Percentiles rank a stretch among this genome's conserved stretches.
Evolutionary conservation across 2,797 vertebrate genomes (phyloP).

Genomic region (Mycteria americana): DNA sequence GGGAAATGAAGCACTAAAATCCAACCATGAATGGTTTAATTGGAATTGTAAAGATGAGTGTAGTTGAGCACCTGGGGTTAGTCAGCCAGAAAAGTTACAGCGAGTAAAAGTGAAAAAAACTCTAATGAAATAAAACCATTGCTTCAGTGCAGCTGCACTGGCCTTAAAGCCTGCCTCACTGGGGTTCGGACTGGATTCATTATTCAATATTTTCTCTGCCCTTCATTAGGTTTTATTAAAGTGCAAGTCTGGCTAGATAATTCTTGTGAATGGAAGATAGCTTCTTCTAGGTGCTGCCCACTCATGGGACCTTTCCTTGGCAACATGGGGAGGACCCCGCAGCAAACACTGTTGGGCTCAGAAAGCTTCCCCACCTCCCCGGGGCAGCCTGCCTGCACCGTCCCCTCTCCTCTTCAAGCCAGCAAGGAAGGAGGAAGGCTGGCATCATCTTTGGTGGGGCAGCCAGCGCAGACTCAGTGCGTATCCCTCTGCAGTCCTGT

Average conservation of each 20-base stretch:
- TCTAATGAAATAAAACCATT: not conserved
- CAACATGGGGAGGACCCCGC: not conserved
- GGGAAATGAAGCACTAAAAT: not conserved
- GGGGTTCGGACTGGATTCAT: not conserved
- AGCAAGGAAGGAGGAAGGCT: not conserved
- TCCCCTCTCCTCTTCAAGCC: not conserved
- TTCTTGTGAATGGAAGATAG: not conserved
- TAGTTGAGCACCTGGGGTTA: not conserved
- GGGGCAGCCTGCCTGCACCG: not conserved
- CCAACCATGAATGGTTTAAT: not conserved
- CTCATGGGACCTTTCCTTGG: not conserved
- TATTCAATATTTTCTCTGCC: not conserved
- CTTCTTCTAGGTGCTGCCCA: not conserved
- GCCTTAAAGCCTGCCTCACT: not conserved
- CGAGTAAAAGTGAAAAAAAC: not conserved
- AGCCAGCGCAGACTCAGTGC: not conserved
- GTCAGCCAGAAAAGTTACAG: conserved; percentile 5
- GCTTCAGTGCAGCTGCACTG: not conserved
- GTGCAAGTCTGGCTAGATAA: not conserved
- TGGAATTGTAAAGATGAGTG: not conserved
- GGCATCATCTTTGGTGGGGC: not conserved
- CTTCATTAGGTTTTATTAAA: not conserved
- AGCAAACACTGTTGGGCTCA: not conserved
- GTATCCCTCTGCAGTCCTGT: not conserved
- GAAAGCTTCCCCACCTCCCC: not conserved